Percentiles rank a stretch among this genome's conserved stretches.
These are phyloP conservation scores for Bostrychus sinensis DNA, from an alignment of 2,113 vertebrate genomes.

Conservation along the genomic window DNA sequence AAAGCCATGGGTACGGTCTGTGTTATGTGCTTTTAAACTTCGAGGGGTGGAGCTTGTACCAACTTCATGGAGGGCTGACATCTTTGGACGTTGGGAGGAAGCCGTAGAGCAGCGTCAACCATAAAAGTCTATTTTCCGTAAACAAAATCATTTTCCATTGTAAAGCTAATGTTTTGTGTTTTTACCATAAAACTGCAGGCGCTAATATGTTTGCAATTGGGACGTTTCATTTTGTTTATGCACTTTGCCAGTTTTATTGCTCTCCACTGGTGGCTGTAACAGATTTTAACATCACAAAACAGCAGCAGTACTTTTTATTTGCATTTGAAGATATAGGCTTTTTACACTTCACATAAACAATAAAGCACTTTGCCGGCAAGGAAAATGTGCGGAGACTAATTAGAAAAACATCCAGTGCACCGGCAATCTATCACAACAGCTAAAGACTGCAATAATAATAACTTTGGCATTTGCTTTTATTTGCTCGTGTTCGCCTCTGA, in stretches of 20 bases:
- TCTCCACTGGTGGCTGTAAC: conserved; percentile 39
- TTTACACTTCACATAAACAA: conserved; percentile 41
- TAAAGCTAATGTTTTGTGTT: conserved; percentile 28
- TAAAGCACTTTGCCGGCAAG: conserved; percentile 23
- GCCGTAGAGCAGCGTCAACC: neutral
- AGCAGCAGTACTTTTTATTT: neutral
- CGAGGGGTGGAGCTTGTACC: too few relatives aligned
- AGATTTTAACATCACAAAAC: conserved; percentile 23
- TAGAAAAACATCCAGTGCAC: conserved; percentile 38
- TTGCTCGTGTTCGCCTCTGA: conserved; percentile 23
- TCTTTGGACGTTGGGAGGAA: neutral
- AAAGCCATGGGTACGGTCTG: too few relatives aligned
- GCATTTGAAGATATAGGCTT: conserved; percentile 23
- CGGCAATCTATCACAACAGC: conserved; percentile 40
- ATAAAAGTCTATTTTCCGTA: conserved; percentile 41
- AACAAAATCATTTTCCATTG: conserved; percentile 36
- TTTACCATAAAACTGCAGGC: conserved; percentile 28
- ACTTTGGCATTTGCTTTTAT: conserved; percentile 52
- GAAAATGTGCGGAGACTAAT: conserved; percentile 35
- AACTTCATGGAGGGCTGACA: too few relatives aligned
- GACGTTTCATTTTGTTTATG: conserved; percentile 50
- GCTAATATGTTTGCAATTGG: conserved; percentile 42
- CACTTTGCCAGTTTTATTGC: conserved; percentile 55
- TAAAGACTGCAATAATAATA: conserved; percentile 53
- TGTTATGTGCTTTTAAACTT: too few relatives aligned